Base-by-base conservation (phyloP, 2,113 vertebrate genomes). In the Vimba vimba region DNA sequence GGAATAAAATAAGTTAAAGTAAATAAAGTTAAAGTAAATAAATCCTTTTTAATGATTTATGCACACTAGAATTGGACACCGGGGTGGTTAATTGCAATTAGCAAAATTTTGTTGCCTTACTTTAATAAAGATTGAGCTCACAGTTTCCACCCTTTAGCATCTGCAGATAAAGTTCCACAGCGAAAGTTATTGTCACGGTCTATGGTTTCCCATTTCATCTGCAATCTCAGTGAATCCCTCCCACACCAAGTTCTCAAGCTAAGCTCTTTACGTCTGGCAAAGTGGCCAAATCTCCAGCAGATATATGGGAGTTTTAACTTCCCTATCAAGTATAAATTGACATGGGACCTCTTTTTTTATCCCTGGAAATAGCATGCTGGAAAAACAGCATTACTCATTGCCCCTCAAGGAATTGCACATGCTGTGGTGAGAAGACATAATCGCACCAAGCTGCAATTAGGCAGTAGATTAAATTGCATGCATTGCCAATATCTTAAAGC, bases 171-270 rank as follows among this genome's bases (percentile, higher is more conserved):
- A 68, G 79, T 52, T 82, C 21, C 55, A 39, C 30, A 62, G 77
- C 25, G 30, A 83, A 73, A 73, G 33, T 73, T 83, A 30, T 23
- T 43, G 82, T 74, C 82, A 73, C 21, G 82, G 50, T 83, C 66
- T 43, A 43, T n/a, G 68, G 27, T 74, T 83, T 83, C 30, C 82
- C 52, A 83, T 73, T 83, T 83, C 66, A 83, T 83, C 82, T 59
- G 47, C 47, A 74, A 59, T n/a, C 43, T 64, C 36, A 66, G 25
- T 52, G 30, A 57, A 83, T 82, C 50, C 50, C 82, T 73, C 68
- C 50, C 30, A 83, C 33, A 19, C 64, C 47, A 27, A 52, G 21
- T 83, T 82, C 80, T 36, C 45, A 82, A 82, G 45, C 62, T 69
- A 82, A 33, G 62, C 80, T 82, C 45, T 68, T 82, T n/a, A 64